Base-by-base conservation (phyloP, 2,797 vertebrate species). In the Urosaurus nigricauda region DNA sequence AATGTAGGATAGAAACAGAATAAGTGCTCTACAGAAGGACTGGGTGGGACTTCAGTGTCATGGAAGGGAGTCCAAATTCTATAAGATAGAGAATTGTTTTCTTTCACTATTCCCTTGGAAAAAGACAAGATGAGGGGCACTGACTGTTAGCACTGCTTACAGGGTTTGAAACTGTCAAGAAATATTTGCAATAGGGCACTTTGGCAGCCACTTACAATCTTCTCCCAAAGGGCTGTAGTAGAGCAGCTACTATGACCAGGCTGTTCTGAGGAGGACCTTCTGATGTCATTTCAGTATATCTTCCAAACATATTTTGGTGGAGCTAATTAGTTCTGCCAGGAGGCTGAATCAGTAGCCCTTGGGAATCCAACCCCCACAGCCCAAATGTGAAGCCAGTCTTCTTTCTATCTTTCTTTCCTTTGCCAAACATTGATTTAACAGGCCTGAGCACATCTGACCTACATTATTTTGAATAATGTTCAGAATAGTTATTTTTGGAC, bases 241-340 rank as follows among this genome's bases (percentile, higher is more conserved):
- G 58, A 75, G 14, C 58, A 29, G 29, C 32, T 24, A 24, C 8
- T 51, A 68, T 17, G 32, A 77, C 17, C 16, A 40, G 71, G 40
- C 7, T 26, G 19, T 60, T 19, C 13, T 1, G 4, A 24, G 74
- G 32, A 79, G 21, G 60, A 68, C 60, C 16, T 68, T 78, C 19
- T 75, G n/a, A 88, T 53, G 17, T 88, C 73, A 68, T 56, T n/a
- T 65, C 24, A 86, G 75, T 5, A 8, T 19, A 26, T 68, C 40
- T 68, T 79, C 74, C 58, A 24, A 47, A 65, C 65, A 9, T 6
- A 32, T 47, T 51, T 86, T 86, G 85, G 85, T 86, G 75, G 84
- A 35, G 80, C 51, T 75, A 37, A 63, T 37, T 29, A 51, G 32
- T 56, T 70, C 16, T 40, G 73, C 82, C 60, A 70, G 47, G n/a